A percentile compares a stretch with the other conserved stretches of the same genome.
Evolutionary conservation across 2,888 invertebrate species (phyloP).

Genomic region (Cantharis flavilabris): DNA sequence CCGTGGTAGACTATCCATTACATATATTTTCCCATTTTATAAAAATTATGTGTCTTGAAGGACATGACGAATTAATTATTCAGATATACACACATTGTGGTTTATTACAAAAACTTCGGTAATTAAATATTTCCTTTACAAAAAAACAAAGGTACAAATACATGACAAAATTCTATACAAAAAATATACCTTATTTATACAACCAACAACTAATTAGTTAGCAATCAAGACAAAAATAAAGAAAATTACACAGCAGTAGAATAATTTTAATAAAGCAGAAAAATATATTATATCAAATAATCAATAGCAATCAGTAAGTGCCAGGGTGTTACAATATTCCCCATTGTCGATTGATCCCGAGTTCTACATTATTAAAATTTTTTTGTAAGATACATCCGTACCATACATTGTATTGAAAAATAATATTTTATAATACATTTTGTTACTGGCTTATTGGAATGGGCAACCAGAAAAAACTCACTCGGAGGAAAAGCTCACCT

Average conservation of each 20-base stretch:
- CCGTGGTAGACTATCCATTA: not conserved
- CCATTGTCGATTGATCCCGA: no score
- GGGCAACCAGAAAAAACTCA: no score
- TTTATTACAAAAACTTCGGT: not conserved
- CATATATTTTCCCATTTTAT: not conserved
- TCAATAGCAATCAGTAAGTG: not conserved
- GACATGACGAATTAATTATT: conserved; percentile 1
- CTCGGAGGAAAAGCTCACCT: no score
- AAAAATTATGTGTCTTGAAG: not conserved
- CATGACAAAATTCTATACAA: not conserved
- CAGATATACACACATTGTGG: not conserved
- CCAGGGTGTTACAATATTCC: not conserved
- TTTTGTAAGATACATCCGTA: no score
- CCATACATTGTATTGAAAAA: no score
- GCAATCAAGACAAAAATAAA: not conserved
- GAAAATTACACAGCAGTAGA: not conserved
- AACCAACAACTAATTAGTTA: not conserved
- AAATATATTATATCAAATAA: not conserved
- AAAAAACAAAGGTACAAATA: not conserved
- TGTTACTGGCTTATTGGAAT: no score
- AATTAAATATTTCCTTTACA: not conserved
- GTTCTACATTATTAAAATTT: no score
- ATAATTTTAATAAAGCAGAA: not conserved
- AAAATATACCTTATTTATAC: not conserved
- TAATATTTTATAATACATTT: no score